Percentiles rank a stretch among this genome's conserved stretches.
Conservation (phyloP, 2,797 vertebrate species). For the Stomatorhinus walkeri region DNA sequence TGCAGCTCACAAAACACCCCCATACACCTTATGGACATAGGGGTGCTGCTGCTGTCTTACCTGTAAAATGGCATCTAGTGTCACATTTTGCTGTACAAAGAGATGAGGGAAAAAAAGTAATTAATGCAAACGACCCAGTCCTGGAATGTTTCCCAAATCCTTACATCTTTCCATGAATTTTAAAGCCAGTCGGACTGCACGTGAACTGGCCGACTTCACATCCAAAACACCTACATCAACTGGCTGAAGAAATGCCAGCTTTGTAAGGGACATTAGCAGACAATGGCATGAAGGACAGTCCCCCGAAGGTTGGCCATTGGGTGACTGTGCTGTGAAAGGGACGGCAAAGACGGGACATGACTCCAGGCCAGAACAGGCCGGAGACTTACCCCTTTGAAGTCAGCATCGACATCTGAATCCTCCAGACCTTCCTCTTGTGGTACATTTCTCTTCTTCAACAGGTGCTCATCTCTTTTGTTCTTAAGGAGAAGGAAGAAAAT, state of each 20-base stretch:
- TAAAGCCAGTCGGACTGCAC: background rate
- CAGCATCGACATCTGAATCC: conserved; percentile 94
- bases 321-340: background rate
- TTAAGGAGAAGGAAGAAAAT: conserved; percentile 43
- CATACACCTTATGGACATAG: background rate
- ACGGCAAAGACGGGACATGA: background rate
- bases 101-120: conserved; percentile 10
- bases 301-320: background rate
- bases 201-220: background rate
- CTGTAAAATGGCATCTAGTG: conserved; percentile 96
- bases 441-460: conserved; percentile 98
- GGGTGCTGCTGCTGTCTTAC: conserved; percentile 52
- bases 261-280: background rate
- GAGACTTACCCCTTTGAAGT: conserved; percentile 90
- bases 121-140: background rate
- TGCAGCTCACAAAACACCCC: background rate
- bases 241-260: background rate
- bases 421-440: conserved; percentile 95
- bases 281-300: background rate
- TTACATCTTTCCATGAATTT: background rate
- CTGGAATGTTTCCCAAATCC: background rate
- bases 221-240: background rate
- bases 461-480: conserved; percentile 98
- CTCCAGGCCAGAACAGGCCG: background rate
- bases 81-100: conserved; percentile 88